Evolutionary conservation across 2,113 vertebrate species (phyloP).

Genomic region (Raja brachyura): DNA sequence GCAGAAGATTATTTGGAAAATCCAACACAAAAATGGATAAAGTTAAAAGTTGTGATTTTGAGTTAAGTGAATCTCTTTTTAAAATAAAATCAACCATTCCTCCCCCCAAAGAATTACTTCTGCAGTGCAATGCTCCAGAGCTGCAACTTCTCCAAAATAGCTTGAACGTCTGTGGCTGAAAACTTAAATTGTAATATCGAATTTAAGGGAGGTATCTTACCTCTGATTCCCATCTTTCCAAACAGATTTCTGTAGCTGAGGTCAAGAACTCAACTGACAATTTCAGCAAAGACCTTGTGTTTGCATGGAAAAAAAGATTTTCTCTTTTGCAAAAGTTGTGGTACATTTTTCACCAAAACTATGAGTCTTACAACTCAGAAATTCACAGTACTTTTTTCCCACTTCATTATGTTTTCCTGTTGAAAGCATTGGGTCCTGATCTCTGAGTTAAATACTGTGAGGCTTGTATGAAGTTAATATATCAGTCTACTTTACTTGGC

Average conservation of each 20-base stretch:
- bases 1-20: background rate
- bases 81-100: background rate
- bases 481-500: background rate
- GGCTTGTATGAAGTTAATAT: background rate
- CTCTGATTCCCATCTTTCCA: background rate
- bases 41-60: background rate
- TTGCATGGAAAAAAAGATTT: background rate
- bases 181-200: slow-evolving; percentile 14
- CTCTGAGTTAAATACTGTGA: background rate
- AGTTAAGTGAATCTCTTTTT: background rate
- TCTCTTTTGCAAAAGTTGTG: slow-evolving; percentile 2
- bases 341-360: background rate
- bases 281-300: slow-evolving; percentile 23
- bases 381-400: slow-evolving; percentile 22
- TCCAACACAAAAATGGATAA: background rate
- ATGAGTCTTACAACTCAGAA: background rate
- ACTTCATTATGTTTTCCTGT: slow-evolving; percentile 14
- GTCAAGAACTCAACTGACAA: slow-evolving; percentile 24
- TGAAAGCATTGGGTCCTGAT: slow-evolving; percentile 14
- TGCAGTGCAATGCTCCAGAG: background rate
- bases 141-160: background rate
- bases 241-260: background rate
- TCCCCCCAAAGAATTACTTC: background rate
- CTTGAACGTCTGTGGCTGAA: background rate
- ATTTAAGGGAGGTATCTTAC: slow-evolving; percentile 8